Evolutionary conservation across 1,140 invertebrate genomes (phyloP).

Genomic region (Nasonia vitripennis): DNA sequence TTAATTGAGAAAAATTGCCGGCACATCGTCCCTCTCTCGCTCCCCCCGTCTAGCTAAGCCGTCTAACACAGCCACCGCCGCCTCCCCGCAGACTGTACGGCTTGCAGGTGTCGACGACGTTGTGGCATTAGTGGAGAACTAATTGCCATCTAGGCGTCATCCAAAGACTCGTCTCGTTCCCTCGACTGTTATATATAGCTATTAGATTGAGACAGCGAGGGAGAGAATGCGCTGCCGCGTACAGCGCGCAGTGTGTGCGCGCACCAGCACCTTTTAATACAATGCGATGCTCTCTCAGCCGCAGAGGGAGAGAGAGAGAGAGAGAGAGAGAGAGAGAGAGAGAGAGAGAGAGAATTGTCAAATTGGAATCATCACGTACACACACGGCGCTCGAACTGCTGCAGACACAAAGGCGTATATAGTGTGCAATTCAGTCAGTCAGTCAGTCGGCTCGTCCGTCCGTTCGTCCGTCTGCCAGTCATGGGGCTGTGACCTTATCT

Average conservation of each 20-base stretch:
- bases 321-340: neutral
- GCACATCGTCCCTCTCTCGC: slow-evolving; percentile 38
- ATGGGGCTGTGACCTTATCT: slow-evolving; percentile 27
- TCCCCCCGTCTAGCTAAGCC: neutral
- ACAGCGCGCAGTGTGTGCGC: neutral
- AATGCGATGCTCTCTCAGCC: neutral
- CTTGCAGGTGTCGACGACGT: slow-evolving; percentile 51
- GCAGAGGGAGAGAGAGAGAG: neutral
- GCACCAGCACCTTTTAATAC: slow-evolving; percentile 5
- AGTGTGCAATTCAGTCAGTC: neutral
- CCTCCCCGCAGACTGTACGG: neutral
- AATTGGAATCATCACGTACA: neutral
- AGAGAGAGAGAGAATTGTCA: neutral
- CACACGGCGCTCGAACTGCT: too few species aligned
- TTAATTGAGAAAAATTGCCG: slow-evolving; percentile 56
- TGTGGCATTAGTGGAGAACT: slow-evolving; percentile 50
- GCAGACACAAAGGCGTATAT: neutral
- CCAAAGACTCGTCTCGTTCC: slow-evolving; percentile 47
- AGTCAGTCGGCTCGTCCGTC: neutral
- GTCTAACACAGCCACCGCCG: neutral
- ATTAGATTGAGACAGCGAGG: neutral
- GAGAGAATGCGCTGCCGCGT: too few species aligned
- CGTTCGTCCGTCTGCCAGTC: slow-evolving; percentile 13
- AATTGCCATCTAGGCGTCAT: slow-evolving; percentile 53
- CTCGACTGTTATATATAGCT: neutral